phyloP scores from a whole-genome alignment of 2,888 invertebrate species.

The Piscicola geometra region DNA sequence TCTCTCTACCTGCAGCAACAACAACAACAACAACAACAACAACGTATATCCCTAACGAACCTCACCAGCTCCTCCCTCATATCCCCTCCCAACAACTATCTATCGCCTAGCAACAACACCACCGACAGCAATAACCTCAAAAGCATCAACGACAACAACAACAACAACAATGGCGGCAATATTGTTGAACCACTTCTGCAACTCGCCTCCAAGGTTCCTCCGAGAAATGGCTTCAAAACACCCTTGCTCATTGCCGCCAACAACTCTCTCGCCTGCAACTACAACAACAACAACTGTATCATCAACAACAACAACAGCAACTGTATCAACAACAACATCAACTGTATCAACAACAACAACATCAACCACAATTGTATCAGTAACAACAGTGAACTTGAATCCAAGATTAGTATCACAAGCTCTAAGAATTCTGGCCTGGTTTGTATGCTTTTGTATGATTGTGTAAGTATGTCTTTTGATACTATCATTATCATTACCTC shows the following conservation, averaged over 20 bases:
- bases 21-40: conserved; percentile 19
- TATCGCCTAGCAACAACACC: conserved; percentile 6
- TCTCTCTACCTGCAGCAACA: neutral
- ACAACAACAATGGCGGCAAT: conserved; percentile 5
- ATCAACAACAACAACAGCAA: neutral
- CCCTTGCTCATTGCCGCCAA: neutral
- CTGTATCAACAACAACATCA: neutral
- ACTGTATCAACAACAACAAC: neutral
- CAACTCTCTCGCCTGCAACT: neutral
- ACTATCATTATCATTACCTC: too few species aligned
- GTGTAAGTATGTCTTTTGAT: too few species aligned
- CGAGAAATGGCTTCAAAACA: neutral
- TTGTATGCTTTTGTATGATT: too few species aligned
- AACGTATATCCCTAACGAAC: neutral
- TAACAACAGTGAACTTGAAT: neutral
- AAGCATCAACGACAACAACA: neutral
- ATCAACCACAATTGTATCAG: neutral
- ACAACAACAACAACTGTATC: neutral
- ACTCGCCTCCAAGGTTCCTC: neutral
- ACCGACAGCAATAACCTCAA: neutral
- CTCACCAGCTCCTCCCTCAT: neutral
- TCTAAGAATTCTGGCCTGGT: too few species aligned
- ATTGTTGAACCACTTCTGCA: neutral
- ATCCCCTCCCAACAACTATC: too few species aligned
- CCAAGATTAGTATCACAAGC: too few species aligned